A percentile compares a stretch with the other conserved stretches of the same genome.
Conservation (phyloP, 2,113 vertebrate genomes). For the Uria lomvia region DNA sequence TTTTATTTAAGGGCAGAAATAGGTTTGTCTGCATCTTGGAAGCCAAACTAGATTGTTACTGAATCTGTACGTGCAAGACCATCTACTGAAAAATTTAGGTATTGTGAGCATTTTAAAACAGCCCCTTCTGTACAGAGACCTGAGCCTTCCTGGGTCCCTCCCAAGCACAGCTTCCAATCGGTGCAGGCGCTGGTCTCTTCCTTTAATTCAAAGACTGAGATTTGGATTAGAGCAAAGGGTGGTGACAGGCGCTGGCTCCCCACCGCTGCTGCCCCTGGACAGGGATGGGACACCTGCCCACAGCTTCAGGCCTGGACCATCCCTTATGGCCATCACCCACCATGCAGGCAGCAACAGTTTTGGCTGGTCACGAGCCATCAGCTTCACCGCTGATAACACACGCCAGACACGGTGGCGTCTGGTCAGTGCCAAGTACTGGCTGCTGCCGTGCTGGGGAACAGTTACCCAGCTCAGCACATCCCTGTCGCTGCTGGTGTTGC, state of each 20-base stretch:
- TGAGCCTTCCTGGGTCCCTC: not conserved
- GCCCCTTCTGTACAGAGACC: not conserved
- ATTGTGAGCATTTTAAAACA: not conserved
- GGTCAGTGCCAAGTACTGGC: not conserved
- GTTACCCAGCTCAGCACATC: not conserved
- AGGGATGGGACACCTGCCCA: rapidly evolving
- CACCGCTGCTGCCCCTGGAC: not conserved
- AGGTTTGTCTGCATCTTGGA: not conserved
- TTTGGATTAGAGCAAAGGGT: not conserved
- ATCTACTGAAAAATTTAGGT: not conserved
- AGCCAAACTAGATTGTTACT: not conserved
- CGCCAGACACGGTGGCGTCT: rapidly evolving
- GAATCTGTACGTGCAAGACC: rapidly evolving
- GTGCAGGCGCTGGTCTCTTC: not conserved
- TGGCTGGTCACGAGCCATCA: rapidly evolving
- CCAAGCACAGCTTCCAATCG: not conserved
- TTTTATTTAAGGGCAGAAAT: not conserved
- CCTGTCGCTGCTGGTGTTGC: rapidly evolving
- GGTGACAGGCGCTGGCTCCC: not conserved
- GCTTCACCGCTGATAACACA: rapidly evolving
- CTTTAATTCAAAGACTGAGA: not conserved
- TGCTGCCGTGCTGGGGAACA: rapidly evolving
- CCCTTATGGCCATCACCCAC: not conserved
- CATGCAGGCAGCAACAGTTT: rapidly evolving
- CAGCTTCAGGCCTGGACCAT: rapidly evolving